Conservation (phyloP, 1,140 invertebrate genomes). For the Drosophila tristis region DNA sequence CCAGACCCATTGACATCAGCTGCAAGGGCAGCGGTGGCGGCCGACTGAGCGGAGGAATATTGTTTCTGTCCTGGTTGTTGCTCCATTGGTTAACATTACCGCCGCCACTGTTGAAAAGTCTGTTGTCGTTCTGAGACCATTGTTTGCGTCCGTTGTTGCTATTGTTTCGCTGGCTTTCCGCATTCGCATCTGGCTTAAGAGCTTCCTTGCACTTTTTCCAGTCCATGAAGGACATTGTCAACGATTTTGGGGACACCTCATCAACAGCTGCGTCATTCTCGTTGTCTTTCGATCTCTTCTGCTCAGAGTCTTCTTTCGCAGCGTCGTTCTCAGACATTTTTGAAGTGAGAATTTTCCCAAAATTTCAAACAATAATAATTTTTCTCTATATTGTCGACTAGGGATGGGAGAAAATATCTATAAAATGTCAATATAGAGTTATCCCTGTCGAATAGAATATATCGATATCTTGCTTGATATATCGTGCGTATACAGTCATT, state of each 20-base stretch:
- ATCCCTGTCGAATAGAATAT: not conserved
- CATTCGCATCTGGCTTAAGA: constrained; percentile 36
- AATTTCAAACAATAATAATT: not conserved
- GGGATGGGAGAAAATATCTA: not conserved
- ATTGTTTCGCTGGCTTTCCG: constrained; percentile 20
- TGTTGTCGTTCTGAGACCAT: constrained; percentile 30
- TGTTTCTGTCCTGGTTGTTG: constrained; percentile 26
- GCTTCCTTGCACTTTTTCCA: constrained; percentile 72
- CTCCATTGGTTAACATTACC: constrained; percentile 9
- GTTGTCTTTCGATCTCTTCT: not conserved
- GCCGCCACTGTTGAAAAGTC: not conserved
- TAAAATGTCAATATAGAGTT: not conserved
- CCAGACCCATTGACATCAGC: constrained; percentile 51
- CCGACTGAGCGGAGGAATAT: constrained; percentile 42
- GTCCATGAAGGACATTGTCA: constrained; percentile 70
- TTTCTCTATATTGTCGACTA: not conserved
- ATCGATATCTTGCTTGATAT: too few species aligned
- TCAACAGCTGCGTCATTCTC: constrained; percentile 4
- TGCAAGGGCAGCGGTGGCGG: constrained; percentile 66
- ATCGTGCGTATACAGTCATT: too few species aligned
- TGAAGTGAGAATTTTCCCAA: too few species aligned
- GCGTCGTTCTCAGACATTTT: constrained; percentile 40
- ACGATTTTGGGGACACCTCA: constrained; percentile 12
- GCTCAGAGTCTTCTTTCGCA: not conserved
- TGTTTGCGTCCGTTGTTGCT: constrained; percentile 32